These are phyloP conservation scores for Onychomys torridus DNA, from an alignment of 2,797 vertebrate genomes.

Conservation along the genomic window DNA sequence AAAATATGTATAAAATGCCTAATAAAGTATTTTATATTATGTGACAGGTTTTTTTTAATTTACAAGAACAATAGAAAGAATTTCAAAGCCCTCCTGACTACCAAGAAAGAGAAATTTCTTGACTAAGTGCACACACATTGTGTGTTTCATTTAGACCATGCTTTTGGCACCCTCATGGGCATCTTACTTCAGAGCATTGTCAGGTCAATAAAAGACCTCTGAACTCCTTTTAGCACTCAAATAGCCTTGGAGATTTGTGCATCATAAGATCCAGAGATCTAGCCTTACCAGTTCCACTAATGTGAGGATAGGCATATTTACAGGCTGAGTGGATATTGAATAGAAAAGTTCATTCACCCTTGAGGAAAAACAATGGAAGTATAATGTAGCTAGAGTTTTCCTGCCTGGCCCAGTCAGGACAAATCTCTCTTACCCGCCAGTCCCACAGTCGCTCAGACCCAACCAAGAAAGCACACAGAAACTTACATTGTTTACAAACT, in stretches of 20 bases:
- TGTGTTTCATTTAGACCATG: background rate
- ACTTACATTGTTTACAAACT: too few species aligned
- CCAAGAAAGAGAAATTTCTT: background rate
- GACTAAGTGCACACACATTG: background rate
- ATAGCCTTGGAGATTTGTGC: background rate
- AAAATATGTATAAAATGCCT: background rate
- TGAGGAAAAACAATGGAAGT: background rate
- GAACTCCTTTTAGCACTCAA: background rate
- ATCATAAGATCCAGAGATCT: background rate
- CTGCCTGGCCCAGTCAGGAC: too few species aligned
- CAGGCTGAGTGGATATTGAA: background rate
- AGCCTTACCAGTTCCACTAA: background rate
- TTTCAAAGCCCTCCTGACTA: background rate
- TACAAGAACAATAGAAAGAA: background rate
- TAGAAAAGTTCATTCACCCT: background rate
- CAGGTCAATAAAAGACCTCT: background rate
- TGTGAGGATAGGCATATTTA: background rate
- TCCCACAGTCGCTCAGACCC: too few species aligned
- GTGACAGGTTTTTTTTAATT: background rate
- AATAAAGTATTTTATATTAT: background rate
- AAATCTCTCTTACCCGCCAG: too few species aligned
- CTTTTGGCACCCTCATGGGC: background rate
- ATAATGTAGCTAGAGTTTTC: too few species aligned
- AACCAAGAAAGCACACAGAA: too few species aligned
- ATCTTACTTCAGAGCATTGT: background rate